A percentile compares a stretch with the other conserved stretches of the same genome.
Evolutionary conservation across 1,140 invertebrate species (phyloP).

Genomic region (Venustaconcha ellipsiformis): DNA sequence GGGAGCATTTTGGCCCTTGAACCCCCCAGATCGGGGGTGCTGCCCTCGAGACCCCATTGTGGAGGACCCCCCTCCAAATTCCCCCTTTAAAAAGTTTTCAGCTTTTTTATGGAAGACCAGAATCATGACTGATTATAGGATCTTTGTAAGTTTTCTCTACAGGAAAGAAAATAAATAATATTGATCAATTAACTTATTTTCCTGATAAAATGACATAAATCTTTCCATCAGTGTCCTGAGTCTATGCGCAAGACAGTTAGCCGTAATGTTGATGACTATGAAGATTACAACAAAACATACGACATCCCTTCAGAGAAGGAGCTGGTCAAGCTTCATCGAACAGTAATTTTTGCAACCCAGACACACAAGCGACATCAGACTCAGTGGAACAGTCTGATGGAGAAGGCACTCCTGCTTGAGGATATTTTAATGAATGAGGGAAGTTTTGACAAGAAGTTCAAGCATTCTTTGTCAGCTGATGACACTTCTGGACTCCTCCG

Average conservation of each 20-base stretch:
- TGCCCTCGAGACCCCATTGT: too few relatives aligned
- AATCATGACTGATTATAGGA: too few relatives aligned
- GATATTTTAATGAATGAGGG: conserved; percentile 77
- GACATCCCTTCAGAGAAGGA: conserved; percentile 72
- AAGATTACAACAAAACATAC: conserved; percentile 76
- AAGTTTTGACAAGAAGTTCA: conserved; percentile 37
- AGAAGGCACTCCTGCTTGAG: conserved; percentile 81
- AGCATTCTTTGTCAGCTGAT: conserved; percentile 34
- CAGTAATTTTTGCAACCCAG: conserved; percentile 69
- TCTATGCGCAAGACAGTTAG: conserved; percentile 51
- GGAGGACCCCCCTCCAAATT: too few relatives aligned
- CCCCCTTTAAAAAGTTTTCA: too few relatives aligned
- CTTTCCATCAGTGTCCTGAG: conserved; percentile 67
- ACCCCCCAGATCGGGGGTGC: too few relatives aligned
- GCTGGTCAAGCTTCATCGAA: conserved; percentile 81
- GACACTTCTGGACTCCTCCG: conserved; percentile 23
- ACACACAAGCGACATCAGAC: conserved; percentile 81
- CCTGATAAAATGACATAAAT: neutral
- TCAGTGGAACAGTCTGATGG: conserved; percentile 90
- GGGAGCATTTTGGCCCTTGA: too few relatives aligned
- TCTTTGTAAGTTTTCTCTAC: too few relatives aligned
- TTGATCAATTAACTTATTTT: too few relatives aligned
- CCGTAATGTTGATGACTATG: conserved; percentile 63
- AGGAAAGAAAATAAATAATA: too few relatives aligned
- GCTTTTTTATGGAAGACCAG: too few relatives aligned